Evolutionary conservation across 2,888 invertebrate species (phyloP), one percentile per base, ranked within the genome.

Genomic region (Platycnemis pennipes): DNA sequence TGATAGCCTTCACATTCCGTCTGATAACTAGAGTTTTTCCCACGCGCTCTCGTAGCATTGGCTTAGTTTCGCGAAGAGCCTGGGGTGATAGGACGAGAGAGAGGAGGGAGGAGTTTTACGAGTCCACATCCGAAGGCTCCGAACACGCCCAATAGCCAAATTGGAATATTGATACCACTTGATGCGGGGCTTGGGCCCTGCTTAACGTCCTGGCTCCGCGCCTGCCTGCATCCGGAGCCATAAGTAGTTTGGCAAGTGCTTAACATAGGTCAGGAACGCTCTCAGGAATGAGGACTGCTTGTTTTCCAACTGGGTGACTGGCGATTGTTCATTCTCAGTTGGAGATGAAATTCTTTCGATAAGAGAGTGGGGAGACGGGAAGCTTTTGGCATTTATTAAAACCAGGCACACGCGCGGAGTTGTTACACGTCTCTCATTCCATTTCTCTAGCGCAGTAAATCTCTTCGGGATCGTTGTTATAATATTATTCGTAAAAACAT

Each of bases 271-370:
- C 77, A 77, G 77, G 77, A 37, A 13, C 37, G 31, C 31, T 77
- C 26, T 8, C 37, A 11, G 16, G 77, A 37, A 77, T 77, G 77
- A 11, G 77, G 37, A 37, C 37, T 77, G 31, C 77, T 77, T 77
- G 77, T 37, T 37, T 77, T 77, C 77, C 77, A 37, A 77, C 77
- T 31, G 37, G 77, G 77, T 63, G 63, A n/a, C 63, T 22, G n/a
- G 63, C 31, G 77, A 77, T 77, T 77, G 77, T 77, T 77, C 37
- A 77, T 77, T 77, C 37, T 77, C 16, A 16, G 37, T 8, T 37
- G 77, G 77, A 37, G 77, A 37, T 77, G 37, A 26, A 77, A 77
- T 77, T 77, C 77, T 26, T 77, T 77, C 77, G 77, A 77, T 77
- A 77, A 31, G 77, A 5, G 31, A 13, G 77, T 11, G 16, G 77